phyloP scores from a whole-genome alignment of 1,140 invertebrate species.

The Uloborus diversus region DNA sequence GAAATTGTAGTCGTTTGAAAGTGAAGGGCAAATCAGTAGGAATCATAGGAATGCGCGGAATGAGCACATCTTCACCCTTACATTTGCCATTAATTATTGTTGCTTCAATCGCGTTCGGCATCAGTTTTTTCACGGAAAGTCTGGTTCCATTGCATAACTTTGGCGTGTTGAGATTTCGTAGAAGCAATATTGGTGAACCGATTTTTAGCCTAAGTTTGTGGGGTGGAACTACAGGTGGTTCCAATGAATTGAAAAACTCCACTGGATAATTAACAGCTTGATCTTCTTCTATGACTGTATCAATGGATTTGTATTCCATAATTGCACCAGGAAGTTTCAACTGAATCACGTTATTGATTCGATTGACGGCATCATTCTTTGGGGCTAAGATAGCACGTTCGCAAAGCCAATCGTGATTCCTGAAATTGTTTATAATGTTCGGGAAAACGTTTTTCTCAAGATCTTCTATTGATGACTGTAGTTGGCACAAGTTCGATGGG shows the following conservation, averaged over 20 bases:
- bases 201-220: neutral
- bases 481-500: no score
- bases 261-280: constrained; percentile 27
- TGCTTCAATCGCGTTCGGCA: neutral
- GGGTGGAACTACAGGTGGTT: neutral
- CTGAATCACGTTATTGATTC: no score
- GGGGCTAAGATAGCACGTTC: no score
- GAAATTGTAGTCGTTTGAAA: constrained; percentile 69
- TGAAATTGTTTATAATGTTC: no score
- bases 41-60: constrained; percentile 31
- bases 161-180: neutral
- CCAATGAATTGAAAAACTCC: constrained; percentile 3
- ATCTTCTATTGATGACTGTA: no score
- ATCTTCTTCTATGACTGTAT: constrained; percentile 27
- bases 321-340: neutral
- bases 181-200: neutral
- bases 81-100: neutral
- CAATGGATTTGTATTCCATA: constrained; percentile 11
- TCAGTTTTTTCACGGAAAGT: neutral
- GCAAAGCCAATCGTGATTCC: no score
- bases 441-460: no score
- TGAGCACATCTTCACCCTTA: neutral
- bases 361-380: no score
- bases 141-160: neutral
- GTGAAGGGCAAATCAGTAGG: constrained; percentile 54